Base-by-base conservation (phyloP, 2,113 vertebrate species). In the Petrocephalus microphthalmus region DNA sequence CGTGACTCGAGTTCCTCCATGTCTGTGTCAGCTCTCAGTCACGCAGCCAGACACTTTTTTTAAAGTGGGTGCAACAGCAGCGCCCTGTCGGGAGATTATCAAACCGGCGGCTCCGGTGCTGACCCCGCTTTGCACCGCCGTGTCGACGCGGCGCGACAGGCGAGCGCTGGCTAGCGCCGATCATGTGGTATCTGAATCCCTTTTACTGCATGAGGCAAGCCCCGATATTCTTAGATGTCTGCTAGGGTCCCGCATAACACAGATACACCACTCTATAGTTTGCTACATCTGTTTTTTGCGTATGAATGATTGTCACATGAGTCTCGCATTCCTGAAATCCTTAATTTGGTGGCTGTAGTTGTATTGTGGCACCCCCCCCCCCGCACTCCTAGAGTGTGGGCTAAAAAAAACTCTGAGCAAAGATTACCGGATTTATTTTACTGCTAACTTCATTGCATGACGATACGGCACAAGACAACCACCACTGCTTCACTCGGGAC, bases 41-140 rank as follows among this genome's bases (percentile, higher is more conserved):
- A 88, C 88, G 90, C 90, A 90, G 90, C 89, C 91, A 90, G 89
- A 88, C 90, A 90, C 90, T 84, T 74, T 90, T 91, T 90, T 90
- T 67, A 90, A 90, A 91, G 89, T 84, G 90, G 82, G 87, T 67
- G 74, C 88, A 89, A 81, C 87, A 45, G 84, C 64, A 53, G 52
- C 81, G 11, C 78, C 33, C 81, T 42, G 67, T 88, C 87, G 82
- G 64, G 84, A 89, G 88, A 88, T 90, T 81, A 90, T 82, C 86
- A 81, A 53, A 67, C 60, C 57, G 57, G 7, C 57, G n/a, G 57
- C 81, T 78, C 67, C 33, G n/a, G 33, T 15, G 15, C 71, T 78
- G 71, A 78, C 71, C 71, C n/a, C 33, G 25, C 15, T 29, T 15
- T 17, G 33, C 33, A 78, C 33, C 33, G 71, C 33, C 33, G 17